Conservation (phyloP, 2,888 invertebrate genomes). For the Scaptomyza cyrtandrae region DNA sequence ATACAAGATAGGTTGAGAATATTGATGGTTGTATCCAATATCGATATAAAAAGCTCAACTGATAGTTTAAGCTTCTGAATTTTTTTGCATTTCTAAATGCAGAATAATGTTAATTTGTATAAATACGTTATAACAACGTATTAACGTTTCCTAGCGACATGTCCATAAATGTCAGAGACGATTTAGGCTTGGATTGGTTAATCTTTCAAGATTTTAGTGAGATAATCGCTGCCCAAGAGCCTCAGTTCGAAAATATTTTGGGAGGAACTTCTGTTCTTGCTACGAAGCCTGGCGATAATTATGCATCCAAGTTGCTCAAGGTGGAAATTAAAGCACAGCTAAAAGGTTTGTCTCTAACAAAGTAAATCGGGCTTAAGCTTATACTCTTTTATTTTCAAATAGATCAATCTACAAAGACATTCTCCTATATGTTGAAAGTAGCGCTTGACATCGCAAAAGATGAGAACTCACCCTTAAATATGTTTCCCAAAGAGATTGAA, state of each 20-base stretch:
- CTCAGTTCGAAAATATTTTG: slow-evolving; percentile 46
- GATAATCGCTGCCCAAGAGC: slow-evolving; percentile 33
- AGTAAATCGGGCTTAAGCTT: neutral
- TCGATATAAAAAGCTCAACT: no score
- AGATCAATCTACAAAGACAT: slow-evolving; percentile 39
- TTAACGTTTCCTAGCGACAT: neutral
- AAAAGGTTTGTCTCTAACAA: slow-evolving; percentile 48
- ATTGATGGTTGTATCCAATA: no score
- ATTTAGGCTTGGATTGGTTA: slow-evolving; percentile 39
- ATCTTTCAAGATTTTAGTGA: slow-evolving; percentile 40
- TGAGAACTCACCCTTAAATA: slow-evolving; percentile 42
- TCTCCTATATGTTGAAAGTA: slow-evolving; percentile 57
- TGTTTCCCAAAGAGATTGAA: slow-evolving; percentile 68
- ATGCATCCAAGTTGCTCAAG: slow-evolving; percentile 57
- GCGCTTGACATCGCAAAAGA: slow-evolving; percentile 2
- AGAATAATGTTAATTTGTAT: no score
- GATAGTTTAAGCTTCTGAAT: no score
- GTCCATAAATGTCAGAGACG: neutral
- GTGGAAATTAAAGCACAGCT: slow-evolving; percentile 61
- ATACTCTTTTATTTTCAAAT: neutral
- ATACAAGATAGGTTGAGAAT: no score
- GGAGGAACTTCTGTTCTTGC: slow-evolving; percentile 23
- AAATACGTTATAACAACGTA: no score
- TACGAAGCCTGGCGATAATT: slow-evolving; percentile 70
- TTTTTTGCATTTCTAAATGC: no score